Percentiles rank a stretch among this genome's conserved stretches.
phyloP scores from a whole-genome alignment of 1,140 invertebrate genomes.

The Caerostris darwini region DNA sequence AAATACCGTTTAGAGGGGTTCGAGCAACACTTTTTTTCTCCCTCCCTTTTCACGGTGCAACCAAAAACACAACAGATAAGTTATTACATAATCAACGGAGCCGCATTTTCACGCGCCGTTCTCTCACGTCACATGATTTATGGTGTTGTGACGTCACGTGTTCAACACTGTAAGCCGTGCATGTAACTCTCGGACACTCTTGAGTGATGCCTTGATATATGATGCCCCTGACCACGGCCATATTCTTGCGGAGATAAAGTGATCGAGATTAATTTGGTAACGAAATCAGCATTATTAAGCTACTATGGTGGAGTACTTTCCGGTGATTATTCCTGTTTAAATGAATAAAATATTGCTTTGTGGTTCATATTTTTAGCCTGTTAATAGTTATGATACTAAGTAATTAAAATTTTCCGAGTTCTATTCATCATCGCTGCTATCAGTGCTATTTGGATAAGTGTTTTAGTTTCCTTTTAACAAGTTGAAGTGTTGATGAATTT shows the following conservation, averaged over 20 bases:
- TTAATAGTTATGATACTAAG: neutral
- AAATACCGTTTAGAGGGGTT: constrained; percentile 56
- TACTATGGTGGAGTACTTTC: neutral
- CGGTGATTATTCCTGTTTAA: neutral
- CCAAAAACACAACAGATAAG: constrained; percentile 18
- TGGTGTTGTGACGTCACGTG: constrained; percentile 39
- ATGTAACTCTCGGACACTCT: constrained; percentile 31
- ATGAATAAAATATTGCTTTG: constrained; percentile 11
- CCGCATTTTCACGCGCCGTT: constrained; percentile 54
- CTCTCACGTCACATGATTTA: constrained; percentile 65
- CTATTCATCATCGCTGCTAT: neutral
- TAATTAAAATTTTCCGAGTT: neutral
- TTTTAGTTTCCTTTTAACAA: neutral
- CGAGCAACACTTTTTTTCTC: neutral
- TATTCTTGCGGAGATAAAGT: constrained; percentile 30
- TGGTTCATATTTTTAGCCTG: neutral
- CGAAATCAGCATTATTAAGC: constrained; percentile 12
- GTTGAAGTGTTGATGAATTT: neutral
- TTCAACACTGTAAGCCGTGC: constrained; percentile 55
- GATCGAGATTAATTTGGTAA: neutral
- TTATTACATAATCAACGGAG: constrained; percentile 57
- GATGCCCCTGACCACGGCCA: neutral
- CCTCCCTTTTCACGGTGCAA: neutral
- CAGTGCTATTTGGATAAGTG: neutral
- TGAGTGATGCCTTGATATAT: constrained; percentile 60